Evolutionary conservation across 2,888 invertebrate species (phyloP), one percentile per base, ranked within the genome.

Genomic region (Helicoverpa assulta): DNA sequence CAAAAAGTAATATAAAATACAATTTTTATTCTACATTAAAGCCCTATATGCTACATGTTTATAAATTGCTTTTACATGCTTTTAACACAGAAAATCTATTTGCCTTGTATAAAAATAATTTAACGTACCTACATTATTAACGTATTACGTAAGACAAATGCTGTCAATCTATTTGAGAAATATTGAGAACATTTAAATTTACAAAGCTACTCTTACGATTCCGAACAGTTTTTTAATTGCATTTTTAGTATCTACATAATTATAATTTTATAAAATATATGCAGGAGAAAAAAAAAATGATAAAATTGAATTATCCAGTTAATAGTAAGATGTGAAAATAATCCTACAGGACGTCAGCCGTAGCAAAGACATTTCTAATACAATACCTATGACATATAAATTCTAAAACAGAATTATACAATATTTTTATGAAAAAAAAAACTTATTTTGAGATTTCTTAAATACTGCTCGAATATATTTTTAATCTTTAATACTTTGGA

Each of bases 401-500:
- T 33, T 43, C 16, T 43, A 63, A 56, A 12, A 57, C 19, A 14
- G 29, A 47, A 47, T 71, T 58, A 7, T 18, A 5, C 16, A 54
- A 50, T 67, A 10, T 21, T 72, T 26, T 26, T 26, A 2, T 57
- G 52, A 47, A 19, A 16, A 43, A 43, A n/a, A 43, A 51, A 52
- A 67, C 61, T 62, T 54, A 64, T 64, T 63, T 55, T 47, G 52
- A 67, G 47, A 52, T 68, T 50, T 16, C 57, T 67, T 40, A 43
- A 12, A 68, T 70, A 62, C 37, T 51, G 16, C 63, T 54, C 21
- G 54, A 71, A 70, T 57, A 63, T 29, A 68, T 66, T 67, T 56
- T 5, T 3, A 18, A 69, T 43, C 43, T 12, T 43, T 70, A 61
- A 76, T 75, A 75, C 72, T 73, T 75, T 59, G 63, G 51, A 70